A percentile compares a stretch with the other conserved stretches of the same genome.
Evolutionary conservation across 2,888 invertebrate species (phyloP).

Genomic region (Caenorhabditis becei): DNA sequence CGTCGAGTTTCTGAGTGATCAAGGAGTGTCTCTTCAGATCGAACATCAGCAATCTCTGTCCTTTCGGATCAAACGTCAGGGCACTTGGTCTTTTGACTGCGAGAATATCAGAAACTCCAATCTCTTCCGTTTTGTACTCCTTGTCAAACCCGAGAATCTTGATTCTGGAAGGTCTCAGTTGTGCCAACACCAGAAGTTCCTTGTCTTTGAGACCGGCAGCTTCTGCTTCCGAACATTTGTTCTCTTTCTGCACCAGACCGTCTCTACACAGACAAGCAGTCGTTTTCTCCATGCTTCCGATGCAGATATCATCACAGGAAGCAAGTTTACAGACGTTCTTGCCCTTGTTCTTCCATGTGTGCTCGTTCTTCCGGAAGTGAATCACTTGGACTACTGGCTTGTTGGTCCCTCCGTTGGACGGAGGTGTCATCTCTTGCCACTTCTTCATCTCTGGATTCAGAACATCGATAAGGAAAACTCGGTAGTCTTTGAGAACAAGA

Average conservation of each 20-base stretch:
- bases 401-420: constrained; percentile 9
- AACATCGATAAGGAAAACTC: constrained; percentile 22
- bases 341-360: constrained; percentile 44
- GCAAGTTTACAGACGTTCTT: constrained; percentile 50
- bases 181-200: constrained; percentile 85
- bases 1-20: constrained; percentile 27
- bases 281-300: constrained; percentile 22
- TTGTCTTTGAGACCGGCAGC: constrained; percentile 5
- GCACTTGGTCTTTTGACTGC: constrained; percentile 41
- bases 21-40: constrained; percentile 40
- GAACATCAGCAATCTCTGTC: constrained; percentile 67
- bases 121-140: constrained; percentile 65
- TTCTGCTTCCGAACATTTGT: constrained; percentile 26
- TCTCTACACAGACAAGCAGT: constrained; percentile 24
- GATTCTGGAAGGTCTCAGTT: constrained; percentile 87
- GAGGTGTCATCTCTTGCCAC: constrained; percentile 31
- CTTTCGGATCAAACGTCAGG: constrained; percentile 48
- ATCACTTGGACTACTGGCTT: constrained; percentile 15
- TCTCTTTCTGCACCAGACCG: constrained; percentile 26
- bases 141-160: constrained; percentile 85
- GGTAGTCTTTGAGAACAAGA: constrained; percentile 13
- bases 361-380: constrained; percentile 35
- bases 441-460: constrained; percentile 12
- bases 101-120: constrained; percentile 36
- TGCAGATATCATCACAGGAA: constrained; percentile 61